Base-by-base conservation (phyloP, 2,113 vertebrate genomes). In the Mirza zaza region DNA sequence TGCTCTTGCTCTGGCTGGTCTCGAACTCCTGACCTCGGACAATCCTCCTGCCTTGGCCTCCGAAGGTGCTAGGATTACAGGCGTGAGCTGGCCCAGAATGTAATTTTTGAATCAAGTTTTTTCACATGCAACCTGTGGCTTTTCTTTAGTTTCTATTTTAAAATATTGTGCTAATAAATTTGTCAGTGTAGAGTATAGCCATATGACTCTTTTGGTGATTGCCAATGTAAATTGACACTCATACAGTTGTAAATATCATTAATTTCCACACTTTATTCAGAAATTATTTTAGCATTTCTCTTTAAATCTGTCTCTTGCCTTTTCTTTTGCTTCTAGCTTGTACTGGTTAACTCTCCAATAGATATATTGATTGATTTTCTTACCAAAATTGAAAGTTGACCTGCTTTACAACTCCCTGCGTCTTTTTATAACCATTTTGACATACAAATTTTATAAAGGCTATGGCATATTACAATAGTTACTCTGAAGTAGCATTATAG, bases 131-230 rank as follows among this genome's bases (percentile, higher is more conserved):
- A 4, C 36, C 55, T 57, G 25, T 70, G 55, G 18, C 61, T 89
- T 73, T 90, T 80, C 27, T 96, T 88, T 90, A n/a, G 18, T 91
- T 96, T 88, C 42, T 67, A 1, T 86, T 77, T 88, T 90, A 85
- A 91, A 76, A 76, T 83, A 45, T 8, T 79, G 18, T 84, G 15
- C 59, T 42, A 45, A 32, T 59, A 65, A 88, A 42, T 76, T 95
- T 87, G 13, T 71, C 36, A 67, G 0, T 82, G 29, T 18, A 45
- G 34, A 77, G 0, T 77, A 34, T 65, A 75, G 11, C 32, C 71
- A 32, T 84, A 23, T 32, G 39, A 39, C 59, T 70, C 23, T 86
- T 96, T 85, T 76, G 45, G 25, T 87, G 27, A 81, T 67, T 92
- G 9, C 50, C 88, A 63, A 52, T 83, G 25, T 90, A 65, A 73